phyloP scores from a whole-genome alignment of 2,888 invertebrate species.

The Diarsia rubi region DNA sequence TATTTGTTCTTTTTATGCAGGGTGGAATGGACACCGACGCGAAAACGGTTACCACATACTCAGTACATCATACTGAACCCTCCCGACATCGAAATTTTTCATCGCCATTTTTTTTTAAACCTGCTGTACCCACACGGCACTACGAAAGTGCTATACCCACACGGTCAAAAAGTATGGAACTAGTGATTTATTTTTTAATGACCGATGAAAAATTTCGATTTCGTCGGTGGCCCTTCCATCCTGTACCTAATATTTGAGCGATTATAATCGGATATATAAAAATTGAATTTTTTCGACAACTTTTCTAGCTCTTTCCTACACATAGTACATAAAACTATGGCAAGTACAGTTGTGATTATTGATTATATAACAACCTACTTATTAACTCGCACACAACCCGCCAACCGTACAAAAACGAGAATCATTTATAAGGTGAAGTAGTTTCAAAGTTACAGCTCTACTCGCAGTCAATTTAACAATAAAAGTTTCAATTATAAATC shows the following conservation, averaged over 20 bases:
- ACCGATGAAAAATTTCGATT: no score
- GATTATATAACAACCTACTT: constrained; percentile 19
- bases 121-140: no score
- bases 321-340: neutral
- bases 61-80: no score
- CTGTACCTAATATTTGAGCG: constrained; percentile 18
- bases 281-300: neutral
- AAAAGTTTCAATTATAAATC: constrained; percentile 5
- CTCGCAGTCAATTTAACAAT: constrained; percentile 14
- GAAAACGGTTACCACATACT: no score
- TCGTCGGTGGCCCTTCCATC: no score
- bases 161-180: no score
- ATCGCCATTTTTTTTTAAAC: no score
- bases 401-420: constrained; percentile 34
- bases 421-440: constrained; percentile 43
- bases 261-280: neutral
- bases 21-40: no score
- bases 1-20: neutral
- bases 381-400: constrained; percentile 38
- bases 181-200: no score
- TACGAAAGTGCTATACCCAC: no score
- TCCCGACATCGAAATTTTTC: no score
- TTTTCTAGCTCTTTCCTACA: neutral
- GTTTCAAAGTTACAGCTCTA: constrained; percentile 48
- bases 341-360: constrained; percentile 12